These are phyloP conservation scores for Ophion slaviceki DNA, from an alignment of 2,888 invertebrate genomes.

Conservation along the genomic window DNA sequence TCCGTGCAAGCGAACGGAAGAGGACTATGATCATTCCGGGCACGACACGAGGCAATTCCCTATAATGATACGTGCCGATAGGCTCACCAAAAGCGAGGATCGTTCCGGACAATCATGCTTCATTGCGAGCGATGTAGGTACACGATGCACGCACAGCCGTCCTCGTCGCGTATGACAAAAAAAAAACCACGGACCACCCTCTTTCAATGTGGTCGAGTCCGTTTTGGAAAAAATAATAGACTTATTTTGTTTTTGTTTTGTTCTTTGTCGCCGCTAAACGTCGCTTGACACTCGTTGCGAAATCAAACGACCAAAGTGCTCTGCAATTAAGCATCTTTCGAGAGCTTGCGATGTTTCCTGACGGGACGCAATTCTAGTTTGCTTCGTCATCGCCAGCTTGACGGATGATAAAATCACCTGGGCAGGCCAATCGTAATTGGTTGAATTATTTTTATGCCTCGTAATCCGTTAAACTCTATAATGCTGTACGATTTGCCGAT, in stretches of 20 bases:
- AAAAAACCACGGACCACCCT: neutral
- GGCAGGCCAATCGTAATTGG: neutral
- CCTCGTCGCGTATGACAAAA: neutral
- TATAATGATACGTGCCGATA: slow-evolving; percentile 61
- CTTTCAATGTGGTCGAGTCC: too few species aligned
- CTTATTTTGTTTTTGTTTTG: too few species aligned
- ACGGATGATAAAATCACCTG: neutral
- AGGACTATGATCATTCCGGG: slow-evolving; percentile 45
- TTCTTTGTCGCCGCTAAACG: too few species aligned
- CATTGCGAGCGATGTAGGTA: neutral
- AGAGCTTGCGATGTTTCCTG: too few species aligned
- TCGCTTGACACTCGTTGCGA: neutral
- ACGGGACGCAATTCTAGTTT: too few species aligned
- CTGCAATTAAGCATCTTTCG: neutral
- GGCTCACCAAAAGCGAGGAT: slow-evolving; percentile 22
- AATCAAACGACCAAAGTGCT: neutral
- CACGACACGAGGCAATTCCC: slow-evolving; percentile 61
- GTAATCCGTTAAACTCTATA: neutral
- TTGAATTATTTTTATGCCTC: neutral
- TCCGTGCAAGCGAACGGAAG: slow-evolving; percentile 41
- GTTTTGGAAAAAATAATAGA: too few species aligned
- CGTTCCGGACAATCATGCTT: slow-evolving; percentile 33
- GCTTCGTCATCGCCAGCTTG: neutral
- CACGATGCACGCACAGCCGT: neutral
- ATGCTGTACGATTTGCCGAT: too few species aligned